These are phyloP conservation scores for Oriolus oriolus DNA, from an alignment of 2,113 vertebrate genomes.

Conservation along the genomic window DNA sequence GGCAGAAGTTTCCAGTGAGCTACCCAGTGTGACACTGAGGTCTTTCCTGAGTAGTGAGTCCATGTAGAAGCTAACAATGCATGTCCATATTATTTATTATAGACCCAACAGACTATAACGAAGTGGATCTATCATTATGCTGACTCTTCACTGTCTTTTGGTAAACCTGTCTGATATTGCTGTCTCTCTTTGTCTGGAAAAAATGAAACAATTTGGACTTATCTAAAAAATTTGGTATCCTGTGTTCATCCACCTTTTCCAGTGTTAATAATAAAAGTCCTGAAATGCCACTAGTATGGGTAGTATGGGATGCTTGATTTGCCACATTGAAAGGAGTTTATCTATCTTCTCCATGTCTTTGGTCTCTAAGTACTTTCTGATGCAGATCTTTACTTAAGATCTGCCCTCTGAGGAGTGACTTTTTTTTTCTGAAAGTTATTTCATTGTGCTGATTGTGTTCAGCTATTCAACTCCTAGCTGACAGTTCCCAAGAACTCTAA, in stretches of 20 bases:
- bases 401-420: background rate
- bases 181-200: background rate
- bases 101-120: background rate
- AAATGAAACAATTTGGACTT: background rate
- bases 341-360: background rate
- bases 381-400: background rate
- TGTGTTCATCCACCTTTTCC: background rate
- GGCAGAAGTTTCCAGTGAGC: conserved; percentile 24
- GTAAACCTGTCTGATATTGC: background rate
- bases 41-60: conserved; percentile 2
- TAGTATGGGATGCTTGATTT: background rate
- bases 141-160: background rate
- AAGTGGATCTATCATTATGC: background rate
- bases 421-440: background rate
- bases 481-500: background rate
- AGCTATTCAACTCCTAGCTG: background rate
- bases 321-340: background rate
- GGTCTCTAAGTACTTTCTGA: background rate
- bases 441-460: background rate
- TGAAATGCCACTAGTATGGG: background rate
- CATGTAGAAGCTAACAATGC: background rate
- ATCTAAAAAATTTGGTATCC: background rate
- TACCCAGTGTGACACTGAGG: background rate
- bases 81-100: background rate
- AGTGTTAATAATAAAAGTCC: background rate